A percentile compares a stretch with the other conserved stretches of the same genome.
phyloP scores from a whole-genome alignment of 1,140 invertebrate species.

The Saccostrea cuccullata region DNA sequence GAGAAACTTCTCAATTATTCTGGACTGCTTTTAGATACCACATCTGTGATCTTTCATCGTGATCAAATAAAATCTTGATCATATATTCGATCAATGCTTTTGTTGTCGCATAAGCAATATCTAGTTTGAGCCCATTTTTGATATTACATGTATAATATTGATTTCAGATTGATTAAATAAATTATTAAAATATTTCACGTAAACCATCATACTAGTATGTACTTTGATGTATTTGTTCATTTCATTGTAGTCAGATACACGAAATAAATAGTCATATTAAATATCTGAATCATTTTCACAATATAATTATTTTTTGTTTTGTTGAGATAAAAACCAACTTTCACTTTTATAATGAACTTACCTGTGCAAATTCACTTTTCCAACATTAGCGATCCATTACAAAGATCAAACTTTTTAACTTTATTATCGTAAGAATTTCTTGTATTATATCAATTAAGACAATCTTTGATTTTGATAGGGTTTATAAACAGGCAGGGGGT shows the following conservation, averaged over 20 bases:
- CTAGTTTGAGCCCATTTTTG: neutral
- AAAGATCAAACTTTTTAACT: neutral
- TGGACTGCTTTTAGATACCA: neutral
- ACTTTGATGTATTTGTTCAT: neutral
- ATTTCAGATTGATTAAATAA: neutral
- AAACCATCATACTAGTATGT: neutral
- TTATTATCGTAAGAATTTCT: neutral
- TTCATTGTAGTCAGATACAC: neutral
- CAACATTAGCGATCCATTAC: neutral
- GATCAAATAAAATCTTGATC: neutral
- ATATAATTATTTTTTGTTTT: neutral
- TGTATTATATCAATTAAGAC: neutral
- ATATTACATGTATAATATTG: slow-evolving; percentile 5
- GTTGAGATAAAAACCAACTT: neutral
- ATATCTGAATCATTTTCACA: neutral
- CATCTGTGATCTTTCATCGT: neutral
- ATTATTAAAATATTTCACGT: neutral
- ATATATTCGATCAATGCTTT: neutral
- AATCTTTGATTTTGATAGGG: slow-evolving; percentile 27
- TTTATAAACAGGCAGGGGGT: neutral
- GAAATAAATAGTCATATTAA: neutral
- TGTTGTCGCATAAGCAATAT: neutral
- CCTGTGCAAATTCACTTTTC: neutral
- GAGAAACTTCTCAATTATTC: slow-evolving; percentile 9
- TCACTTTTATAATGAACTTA: neutral